These are phyloP conservation scores for Microctenopoma stevenorrisi DNA, from an alignment of 2,797 vertebrate genomes.

Conservation along the genomic window DNA sequence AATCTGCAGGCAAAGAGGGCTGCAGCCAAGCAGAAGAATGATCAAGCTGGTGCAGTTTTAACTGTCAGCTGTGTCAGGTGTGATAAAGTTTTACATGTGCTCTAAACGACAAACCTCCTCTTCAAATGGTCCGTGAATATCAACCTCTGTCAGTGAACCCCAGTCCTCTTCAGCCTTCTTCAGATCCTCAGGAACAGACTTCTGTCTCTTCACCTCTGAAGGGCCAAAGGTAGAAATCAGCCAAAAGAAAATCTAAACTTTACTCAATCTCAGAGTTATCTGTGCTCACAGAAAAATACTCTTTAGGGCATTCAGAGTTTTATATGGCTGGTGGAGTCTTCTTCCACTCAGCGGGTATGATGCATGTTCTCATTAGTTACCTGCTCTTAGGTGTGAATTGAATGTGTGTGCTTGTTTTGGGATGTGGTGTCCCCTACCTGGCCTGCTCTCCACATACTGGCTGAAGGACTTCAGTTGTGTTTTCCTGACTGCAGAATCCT, in stretches of 20 bases:
- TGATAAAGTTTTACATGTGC: neutral
- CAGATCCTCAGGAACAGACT: conserved; percentile 94
- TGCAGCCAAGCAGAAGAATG: neutral
- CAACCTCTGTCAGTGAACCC: conserved; percentile 86
- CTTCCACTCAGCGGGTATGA: neutral
- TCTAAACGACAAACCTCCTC: conserved; percentile 90
- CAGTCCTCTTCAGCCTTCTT: conserved; percentile 90
- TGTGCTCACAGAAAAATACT: neutral
- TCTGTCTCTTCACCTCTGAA: conserved; percentile 96
- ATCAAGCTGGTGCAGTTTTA: neutral
- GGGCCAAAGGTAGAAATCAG: conserved; percentile 19
- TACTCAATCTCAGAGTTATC: neutral
- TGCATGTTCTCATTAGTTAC: neutral
- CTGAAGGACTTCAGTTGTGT: conserved; percentile 99
- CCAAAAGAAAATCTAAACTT: neutral
- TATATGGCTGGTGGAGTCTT: neutral
- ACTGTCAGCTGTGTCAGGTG: neutral
- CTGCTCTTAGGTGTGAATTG: conserved; percentile 10
- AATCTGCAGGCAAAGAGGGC: neutral
- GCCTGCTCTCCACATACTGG: conserved; percentile 95
- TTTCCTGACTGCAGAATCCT: conserved; percentile 95
- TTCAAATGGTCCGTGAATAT: conserved; percentile 90
- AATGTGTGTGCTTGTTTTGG: conserved; percentile 11
- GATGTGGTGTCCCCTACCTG: conserved; percentile 83
- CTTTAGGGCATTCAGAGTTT: neutral